Evolutionary conservation across 2,888 invertebrate genomes (phyloP).

Genomic region (Drosophila lacicola): DNA sequence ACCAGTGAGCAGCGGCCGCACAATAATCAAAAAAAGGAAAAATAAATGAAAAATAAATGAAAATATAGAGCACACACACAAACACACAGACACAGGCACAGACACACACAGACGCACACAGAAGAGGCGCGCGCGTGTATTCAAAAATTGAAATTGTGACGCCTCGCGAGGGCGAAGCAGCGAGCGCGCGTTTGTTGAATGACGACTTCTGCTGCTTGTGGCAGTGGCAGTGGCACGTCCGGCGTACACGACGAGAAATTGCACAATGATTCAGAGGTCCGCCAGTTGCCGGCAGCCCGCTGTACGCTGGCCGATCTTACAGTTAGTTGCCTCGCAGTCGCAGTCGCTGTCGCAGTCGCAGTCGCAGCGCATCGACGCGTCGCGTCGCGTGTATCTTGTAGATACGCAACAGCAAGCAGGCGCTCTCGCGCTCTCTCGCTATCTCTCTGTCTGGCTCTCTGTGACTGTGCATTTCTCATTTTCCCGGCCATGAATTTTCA

Average conservation of each 20-base stretch:
- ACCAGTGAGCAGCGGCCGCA: constrained; percentile 12
- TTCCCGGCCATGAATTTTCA: constrained; percentile 45
- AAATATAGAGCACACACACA: constrained; percentile 53
- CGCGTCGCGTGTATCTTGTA: constrained; percentile 30
- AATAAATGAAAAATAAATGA: constrained; percentile 51
- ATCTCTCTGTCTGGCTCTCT: background rate
- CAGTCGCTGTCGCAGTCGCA: background rate
- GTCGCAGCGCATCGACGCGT: constrained; percentile 11
- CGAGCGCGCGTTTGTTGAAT: background rate
- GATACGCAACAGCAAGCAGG: constrained; percentile 41
- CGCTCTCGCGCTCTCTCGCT: constrained; percentile 14
- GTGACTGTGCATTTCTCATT: constrained; percentile 35
- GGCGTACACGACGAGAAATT: constrained; percentile 69
- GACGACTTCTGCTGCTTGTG: constrained; percentile 15
- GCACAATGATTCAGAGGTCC: constrained; percentile 73
- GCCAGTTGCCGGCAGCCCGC: constrained; percentile 42
- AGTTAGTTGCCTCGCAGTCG: constrained; percentile 38
- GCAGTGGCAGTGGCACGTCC: constrained; percentile 61
- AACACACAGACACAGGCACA: constrained; percentile 11
- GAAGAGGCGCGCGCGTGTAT: constrained; percentile 30
- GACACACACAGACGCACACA: background rate
- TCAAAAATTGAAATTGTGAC: constrained; percentile 14
- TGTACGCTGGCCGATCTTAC: constrained; percentile 50
- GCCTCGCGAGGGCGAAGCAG: constrained; percentile 18
- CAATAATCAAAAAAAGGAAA: constrained; percentile 43